phyloP scores from a whole-genome alignment of 1,140 invertebrate genomes.

The Cardiocondyla obscurior region DNA sequence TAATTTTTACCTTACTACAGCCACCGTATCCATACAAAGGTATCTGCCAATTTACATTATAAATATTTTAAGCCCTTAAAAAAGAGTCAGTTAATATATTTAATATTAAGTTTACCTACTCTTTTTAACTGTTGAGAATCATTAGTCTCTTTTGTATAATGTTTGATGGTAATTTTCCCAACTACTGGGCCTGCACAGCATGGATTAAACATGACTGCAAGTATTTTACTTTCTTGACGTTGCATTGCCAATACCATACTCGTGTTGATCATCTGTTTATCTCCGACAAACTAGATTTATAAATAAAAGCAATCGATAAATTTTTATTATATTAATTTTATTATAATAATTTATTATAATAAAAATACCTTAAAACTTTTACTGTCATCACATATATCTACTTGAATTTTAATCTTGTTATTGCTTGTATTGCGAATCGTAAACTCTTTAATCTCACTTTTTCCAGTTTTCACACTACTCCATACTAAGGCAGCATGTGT shows the following conservation, averaged over 20 bases:
- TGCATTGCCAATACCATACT: slow-evolving; percentile 79
- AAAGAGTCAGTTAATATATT: slow-evolving; percentile 1
- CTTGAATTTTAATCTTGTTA: slow-evolving; percentile 82
- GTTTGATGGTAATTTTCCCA: slow-evolving; percentile 83
- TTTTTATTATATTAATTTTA: not conserved
- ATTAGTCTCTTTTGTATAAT: slow-evolving; percentile 77
- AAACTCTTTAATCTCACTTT: slow-evolving; percentile 82
- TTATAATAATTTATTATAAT: too few species aligned
- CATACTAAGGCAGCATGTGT: slow-evolving; percentile 83
- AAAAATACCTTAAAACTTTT: slow-evolving; percentile 78
- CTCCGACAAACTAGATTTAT: slow-evolving; percentile 78
- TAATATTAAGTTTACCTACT: slow-evolving; percentile 63
- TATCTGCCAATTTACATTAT: slow-evolving; percentile 69
- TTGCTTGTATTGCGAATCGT: slow-evolving; percentile 83
- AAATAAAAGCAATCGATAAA: too few species aligned
- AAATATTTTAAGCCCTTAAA: not conserved
- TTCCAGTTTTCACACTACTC: slow-evolving; percentile 83
- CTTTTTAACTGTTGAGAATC: slow-evolving; percentile 74
- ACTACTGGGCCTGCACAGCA: slow-evolving; percentile 78
- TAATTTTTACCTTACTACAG: slow-evolving; percentile 80
- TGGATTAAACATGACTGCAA: slow-evolving; percentile 82
- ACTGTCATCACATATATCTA: slow-evolving; percentile 77
- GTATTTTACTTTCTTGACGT: slow-evolving; percentile 81
- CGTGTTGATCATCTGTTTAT: slow-evolving; percentile 71
- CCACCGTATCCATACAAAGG: slow-evolving; percentile 84